These are phyloP conservation scores for Camelus bactrianus DNA, from an alignment of 2,113 vertebrate species.

Conservation along the genomic window DNA sequence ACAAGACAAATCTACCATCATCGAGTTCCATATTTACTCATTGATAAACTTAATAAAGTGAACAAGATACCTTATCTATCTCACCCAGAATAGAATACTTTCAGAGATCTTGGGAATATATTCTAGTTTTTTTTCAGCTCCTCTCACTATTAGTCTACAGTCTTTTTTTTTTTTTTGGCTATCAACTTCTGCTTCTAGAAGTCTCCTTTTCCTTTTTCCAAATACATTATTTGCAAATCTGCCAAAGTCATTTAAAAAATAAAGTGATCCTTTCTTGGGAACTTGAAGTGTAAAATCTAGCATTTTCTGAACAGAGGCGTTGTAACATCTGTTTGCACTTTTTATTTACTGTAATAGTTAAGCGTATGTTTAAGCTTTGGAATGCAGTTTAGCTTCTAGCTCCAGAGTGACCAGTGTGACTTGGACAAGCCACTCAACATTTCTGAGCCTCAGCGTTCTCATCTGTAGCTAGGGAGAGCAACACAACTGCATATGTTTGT, in stretches of 20 bases:
- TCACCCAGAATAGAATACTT: not conserved
- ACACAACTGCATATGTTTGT: not conserved
- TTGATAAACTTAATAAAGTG: not conserved
- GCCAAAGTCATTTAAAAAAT: not conserved
- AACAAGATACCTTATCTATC: not conserved
- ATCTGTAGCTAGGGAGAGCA: not conserved
- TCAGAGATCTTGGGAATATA: not conserved
- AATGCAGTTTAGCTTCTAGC: not conserved
- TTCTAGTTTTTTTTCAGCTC: not conserved
- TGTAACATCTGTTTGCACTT: not conserved
- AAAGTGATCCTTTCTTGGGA: not conserved
- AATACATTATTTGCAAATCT: constrained; percentile 13
- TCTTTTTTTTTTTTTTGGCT: not conserved
- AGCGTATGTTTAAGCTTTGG: not conserved
- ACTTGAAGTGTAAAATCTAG: not conserved
- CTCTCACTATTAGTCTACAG: not conserved
- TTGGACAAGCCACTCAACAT: not conserved
- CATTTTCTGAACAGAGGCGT: not conserved
- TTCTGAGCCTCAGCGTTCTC: not conserved
- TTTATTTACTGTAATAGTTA: not conserved
- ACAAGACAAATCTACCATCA: not conserved
- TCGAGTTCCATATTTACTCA: not conserved
- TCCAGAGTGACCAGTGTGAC: not conserved
- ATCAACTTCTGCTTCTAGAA: not conserved
- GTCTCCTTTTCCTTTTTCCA: not conserved